Conservation (phyloP, 2,113 vertebrate species). For the Salvelinus sp. region DNA sequence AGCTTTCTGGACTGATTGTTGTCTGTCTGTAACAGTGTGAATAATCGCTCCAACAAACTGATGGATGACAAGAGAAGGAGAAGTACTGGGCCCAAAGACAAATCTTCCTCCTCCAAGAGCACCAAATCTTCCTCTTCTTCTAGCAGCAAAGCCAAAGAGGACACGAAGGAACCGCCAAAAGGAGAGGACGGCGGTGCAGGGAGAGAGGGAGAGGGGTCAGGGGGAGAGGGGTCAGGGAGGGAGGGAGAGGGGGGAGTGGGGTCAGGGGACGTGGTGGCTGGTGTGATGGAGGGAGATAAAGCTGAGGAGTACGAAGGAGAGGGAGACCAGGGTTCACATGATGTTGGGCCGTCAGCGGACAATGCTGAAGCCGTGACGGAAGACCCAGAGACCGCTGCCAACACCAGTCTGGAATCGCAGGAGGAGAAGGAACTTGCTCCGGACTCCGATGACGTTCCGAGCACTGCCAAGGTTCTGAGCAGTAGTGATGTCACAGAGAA, state of each 20-base stretch:
- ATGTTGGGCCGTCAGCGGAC: neutral
- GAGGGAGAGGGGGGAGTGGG: neutral
- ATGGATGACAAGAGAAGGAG: conserved; percentile 17
- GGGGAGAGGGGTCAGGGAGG: conserved; percentile 14
- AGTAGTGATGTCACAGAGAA: neutral
- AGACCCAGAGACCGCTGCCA: neutral
- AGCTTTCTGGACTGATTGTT: neutral
- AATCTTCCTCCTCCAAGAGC: conserved; percentile 34
- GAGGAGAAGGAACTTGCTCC: conserved; percentile 27
- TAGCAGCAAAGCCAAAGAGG: conserved; percentile 48
- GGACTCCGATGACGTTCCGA: neutral
- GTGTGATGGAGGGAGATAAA: conserved; percentile 53
- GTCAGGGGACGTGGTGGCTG: conserved; percentile 45
- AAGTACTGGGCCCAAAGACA: conserved; percentile 37
- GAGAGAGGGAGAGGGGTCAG: conserved; percentile 4
- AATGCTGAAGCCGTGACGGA: conserved; percentile 7
- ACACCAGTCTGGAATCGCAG: neutral
- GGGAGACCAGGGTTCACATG: neutral
- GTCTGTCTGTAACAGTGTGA: conserved; percentile 56
- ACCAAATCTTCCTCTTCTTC: conserved; percentile 34
- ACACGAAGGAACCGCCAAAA: conserved; percentile 19
- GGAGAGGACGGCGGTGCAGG: neutral
- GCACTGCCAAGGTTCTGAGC: conserved; percentile 21
- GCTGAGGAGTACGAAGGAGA: conserved; percentile 15
- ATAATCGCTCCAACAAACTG: conserved; percentile 39